Evolutionary conservation across 2,113 vertebrate genomes (phyloP).

Genomic region (Chloropsis cyanopogon): DNA sequence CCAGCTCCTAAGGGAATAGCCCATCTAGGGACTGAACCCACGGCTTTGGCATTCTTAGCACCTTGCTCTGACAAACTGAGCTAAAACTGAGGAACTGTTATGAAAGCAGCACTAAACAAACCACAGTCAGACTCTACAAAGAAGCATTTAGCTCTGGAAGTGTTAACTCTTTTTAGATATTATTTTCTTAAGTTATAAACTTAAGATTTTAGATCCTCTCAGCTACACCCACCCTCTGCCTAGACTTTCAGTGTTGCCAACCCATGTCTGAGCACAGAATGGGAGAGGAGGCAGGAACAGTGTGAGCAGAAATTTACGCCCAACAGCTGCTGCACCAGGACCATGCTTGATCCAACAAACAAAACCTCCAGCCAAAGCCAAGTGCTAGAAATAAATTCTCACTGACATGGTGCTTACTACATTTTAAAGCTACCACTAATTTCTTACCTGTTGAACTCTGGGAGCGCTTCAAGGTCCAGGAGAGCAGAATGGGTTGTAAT

Average conservation of each 20-base stretch:
- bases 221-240: neutral
- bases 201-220: neutral
- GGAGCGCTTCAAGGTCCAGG: constrained; percentile 87
- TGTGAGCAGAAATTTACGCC: neutral
- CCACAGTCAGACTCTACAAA: neutral
- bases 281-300: rapidly evolving
- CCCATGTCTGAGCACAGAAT: neutral
- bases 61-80: neutral
- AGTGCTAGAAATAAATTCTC: neutral
- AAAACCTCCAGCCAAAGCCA: neutral
- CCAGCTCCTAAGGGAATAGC: neutral
- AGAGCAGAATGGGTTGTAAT: constrained; percentile 90
- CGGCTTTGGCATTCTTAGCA: rapidly evolving
- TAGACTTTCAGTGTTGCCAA: neutral
- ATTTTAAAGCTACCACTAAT: neutral
- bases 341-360: neutral
- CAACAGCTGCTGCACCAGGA: neutral
- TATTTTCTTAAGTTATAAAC: neutral
- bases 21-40: neutral
- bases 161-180: neutral
- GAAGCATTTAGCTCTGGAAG: neutral
- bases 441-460: constrained; percentile 88
- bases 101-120: neutral
- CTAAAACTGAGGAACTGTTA: neutral
- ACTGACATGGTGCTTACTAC: too few species aligned